Percentiles rank a stretch among this genome's conserved stretches.
phyloP scores from a whole-genome alignment of 2,113 vertebrate genomes.

The Spea multiplicata region DNA sequence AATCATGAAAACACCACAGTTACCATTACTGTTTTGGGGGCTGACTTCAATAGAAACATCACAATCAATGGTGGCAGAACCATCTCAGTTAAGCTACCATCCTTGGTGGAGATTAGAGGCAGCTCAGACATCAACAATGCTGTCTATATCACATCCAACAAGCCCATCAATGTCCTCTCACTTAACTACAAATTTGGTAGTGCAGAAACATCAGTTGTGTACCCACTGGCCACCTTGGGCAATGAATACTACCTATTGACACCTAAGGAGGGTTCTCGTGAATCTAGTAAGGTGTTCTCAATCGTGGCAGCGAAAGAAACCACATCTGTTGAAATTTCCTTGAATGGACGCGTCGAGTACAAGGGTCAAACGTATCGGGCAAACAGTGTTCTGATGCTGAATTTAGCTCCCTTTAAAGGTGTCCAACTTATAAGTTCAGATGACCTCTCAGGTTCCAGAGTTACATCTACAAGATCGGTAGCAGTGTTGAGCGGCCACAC shows the following conservation, averaged over 20 bases:
- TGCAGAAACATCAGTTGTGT: conserved; percentile 64
- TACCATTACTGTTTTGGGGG: conserved; percentile 54
- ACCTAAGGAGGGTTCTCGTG: conserved; percentile 27
- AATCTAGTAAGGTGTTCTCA: conserved; percentile 65
- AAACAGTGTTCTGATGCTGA: conserved; percentile 51
- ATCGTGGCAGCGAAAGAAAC: conserved; percentile 63
- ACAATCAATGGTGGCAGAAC: conserved; percentile 52
- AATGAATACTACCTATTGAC: conserved; percentile 71
- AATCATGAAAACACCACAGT: conserved; percentile 57
- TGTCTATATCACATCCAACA: conserved; percentile 59
- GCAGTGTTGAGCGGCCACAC: conserved; percentile 71
- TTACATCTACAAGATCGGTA: conserved; percentile 61
- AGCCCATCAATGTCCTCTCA: conserved; percentile 60
- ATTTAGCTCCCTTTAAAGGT: conserved; percentile 64
- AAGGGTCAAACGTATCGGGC: conserved; percentile 42
- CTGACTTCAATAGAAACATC: conserved; percentile 53
- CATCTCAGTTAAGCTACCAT: conserved; percentile 52
- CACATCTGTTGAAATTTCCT: conserved; percentile 58
- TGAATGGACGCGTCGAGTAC: conserved; percentile 52
- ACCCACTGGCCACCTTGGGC: conserved; percentile 63
- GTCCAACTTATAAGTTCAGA: conserved; percentile 61
- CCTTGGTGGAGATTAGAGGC: conserved; percentile 56
- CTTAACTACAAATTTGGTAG: conserved; percentile 62
- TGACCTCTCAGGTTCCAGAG: conserved; percentile 66
- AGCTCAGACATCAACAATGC: conserved; percentile 51